Evolutionary conservation across 1,140 invertebrate genomes (phyloP).

Genomic region (Sarcophaga peregrina): DNA sequence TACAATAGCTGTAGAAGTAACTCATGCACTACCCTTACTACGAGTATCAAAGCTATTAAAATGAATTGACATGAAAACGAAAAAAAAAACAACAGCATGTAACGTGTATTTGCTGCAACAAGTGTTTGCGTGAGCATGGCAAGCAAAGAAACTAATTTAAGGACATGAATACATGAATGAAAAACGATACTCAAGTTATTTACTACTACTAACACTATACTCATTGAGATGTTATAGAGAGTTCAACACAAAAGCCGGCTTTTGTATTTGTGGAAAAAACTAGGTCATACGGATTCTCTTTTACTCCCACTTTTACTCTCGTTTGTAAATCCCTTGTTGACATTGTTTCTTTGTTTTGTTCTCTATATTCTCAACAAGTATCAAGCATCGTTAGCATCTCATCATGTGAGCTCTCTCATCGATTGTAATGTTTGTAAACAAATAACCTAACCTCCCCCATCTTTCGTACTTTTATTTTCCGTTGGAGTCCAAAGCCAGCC

Average conservation of each 20-base stretch:
- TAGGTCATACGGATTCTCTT: conserved; percentile 12
- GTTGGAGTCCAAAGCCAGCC: neutral
- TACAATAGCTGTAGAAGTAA: too few relatives aligned
- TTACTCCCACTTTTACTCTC: neutral
- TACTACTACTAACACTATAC: neutral
- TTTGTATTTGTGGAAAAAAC: neutral
- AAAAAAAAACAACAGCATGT: neutral
- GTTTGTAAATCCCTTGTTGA: neutral
- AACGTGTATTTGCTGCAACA: conserved; percentile 50
- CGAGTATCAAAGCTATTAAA: neutral
- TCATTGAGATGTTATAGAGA: neutral
- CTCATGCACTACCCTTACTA: neutral
- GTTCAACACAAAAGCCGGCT: neutral
- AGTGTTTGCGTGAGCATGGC: conserved; percentile 57
- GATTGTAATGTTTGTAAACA: conserved; percentile 41
- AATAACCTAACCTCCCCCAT: neutral
- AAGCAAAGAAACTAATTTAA: neutral
- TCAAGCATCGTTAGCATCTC: conserved; percentile 7
- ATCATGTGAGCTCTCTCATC: conserved; percentile 8
- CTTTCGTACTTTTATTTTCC: neutral
- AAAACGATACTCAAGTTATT: conserved; percentile 29
- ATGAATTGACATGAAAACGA: conserved; percentile 26
- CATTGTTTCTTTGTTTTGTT: neutral
- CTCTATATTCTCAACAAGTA: conserved; percentile 5
- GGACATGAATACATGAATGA: neutral